Evolutionary conservation across 2,888 invertebrate species (phyloP).

Genomic region (Leucophenga montana): DNA sequence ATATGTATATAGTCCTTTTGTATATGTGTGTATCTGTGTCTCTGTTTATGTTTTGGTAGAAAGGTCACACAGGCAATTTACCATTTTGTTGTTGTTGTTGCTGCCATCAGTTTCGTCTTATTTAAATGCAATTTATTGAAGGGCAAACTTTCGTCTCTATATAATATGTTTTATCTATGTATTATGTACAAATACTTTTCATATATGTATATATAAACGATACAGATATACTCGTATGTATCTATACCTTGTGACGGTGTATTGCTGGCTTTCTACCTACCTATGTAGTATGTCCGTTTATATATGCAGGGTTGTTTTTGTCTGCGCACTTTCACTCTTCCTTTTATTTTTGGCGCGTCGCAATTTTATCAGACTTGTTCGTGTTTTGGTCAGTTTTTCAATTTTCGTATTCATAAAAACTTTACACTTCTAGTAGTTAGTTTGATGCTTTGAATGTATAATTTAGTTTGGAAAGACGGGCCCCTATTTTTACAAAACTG

Average conservation of each 20-base stretch:
- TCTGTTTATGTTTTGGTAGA: constrained; percentile 56
- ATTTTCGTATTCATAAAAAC: too few species aligned
- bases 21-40: constrained; percentile 25
- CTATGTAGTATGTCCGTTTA: too few species aligned
- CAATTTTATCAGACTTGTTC: neutral
- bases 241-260: neutral
- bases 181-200: neutral
- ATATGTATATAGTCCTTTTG: constrained; percentile 12
- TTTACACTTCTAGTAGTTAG: too few species aligned
- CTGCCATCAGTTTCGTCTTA: neutral
- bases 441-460: too few species aligned
- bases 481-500: too few species aligned
- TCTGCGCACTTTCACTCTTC: constrained; percentile 18
- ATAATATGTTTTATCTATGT: too few species aligned
- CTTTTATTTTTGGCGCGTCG: constrained; percentile 11
- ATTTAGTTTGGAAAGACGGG: too few species aligned
- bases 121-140: constrained; percentile 47
- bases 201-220: neutral
- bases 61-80: constrained; percentile 52
- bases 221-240: constrained; percentile 10
- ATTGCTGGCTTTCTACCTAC: neutral
- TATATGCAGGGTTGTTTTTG: constrained; percentile 1
- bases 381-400: too few species aligned
- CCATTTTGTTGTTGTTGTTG: constrained; percentile 16
- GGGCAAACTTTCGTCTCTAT: constrained; percentile 38